Conservation (phyloP, 1,140 invertebrate species). For the Bombus picipes region DNA sequence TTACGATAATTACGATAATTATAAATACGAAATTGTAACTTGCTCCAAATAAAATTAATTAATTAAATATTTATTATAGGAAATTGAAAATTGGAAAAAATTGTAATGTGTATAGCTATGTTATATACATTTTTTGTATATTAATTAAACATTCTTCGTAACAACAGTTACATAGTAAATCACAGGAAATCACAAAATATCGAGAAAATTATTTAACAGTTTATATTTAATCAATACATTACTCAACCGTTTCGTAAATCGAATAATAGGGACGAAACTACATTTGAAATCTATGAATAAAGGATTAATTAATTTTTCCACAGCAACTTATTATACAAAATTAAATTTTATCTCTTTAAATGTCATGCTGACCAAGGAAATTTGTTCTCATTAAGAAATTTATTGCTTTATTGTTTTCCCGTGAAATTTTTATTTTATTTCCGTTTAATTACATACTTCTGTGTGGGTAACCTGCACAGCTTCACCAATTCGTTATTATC, state of each 20-base stretch:
- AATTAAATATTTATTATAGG: no score
- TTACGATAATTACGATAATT: no score
- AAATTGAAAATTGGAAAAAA: no score
- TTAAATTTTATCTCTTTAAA: neutral
- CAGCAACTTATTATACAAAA: neutral
- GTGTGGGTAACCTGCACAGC: neutral
- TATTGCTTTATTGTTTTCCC: neutral
- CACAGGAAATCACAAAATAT: no score
- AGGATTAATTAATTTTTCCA: neutral
- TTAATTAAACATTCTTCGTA: no score
- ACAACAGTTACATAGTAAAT: no score
- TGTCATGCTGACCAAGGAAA: neutral
- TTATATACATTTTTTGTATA: no score
- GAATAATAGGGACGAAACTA: neutral
- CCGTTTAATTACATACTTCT: neutral
- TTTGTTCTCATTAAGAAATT: neutral
- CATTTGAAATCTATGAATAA: neutral
- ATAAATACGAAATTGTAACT: no score
- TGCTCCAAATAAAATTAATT: no score
- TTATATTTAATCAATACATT: neutral
- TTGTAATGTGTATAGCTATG: no score
- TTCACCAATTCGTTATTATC: slow-evolving; percentile 10
- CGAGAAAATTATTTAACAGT: neutral
- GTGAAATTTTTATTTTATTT: neutral
- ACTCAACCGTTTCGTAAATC: neutral